Conservation (phyloP, 2,888 invertebrate species). For the Acleris holmiana region DNA sequence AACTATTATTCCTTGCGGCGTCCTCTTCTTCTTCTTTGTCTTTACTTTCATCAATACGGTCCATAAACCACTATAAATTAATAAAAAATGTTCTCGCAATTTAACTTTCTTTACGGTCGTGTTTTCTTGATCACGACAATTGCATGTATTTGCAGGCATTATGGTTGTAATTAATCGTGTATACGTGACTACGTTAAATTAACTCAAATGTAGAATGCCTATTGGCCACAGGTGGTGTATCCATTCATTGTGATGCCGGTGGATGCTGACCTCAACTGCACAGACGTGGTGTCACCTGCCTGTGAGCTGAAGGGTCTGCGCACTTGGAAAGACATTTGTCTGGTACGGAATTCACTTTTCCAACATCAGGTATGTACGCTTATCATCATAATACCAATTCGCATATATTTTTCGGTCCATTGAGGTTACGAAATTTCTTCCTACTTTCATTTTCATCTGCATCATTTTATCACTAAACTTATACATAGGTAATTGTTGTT, state of each 20-base stretch:
- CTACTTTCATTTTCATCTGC: background rate
- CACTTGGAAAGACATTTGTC: slow-evolving; percentile 83
- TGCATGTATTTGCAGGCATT: slow-evolving; percentile 22
- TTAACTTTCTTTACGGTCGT: slow-evolving; percentile 24
- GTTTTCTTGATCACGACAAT: slow-evolving; percentile 25
- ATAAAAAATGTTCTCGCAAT: slow-evolving; percentile 25
- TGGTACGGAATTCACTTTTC: slow-evolving; percentile 81
- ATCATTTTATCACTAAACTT: background rate
- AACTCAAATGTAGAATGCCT: slow-evolving; percentile 38
- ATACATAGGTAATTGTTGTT: slow-evolving; percentile 11
- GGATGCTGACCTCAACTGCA: slow-evolving; percentile 83
- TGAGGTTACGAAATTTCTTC: background rate
- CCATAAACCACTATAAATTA: slow-evolving; percentile 13
- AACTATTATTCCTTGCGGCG: too few relatives aligned
- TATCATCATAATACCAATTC: slow-evolving; percentile 21
- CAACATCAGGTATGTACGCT: slow-evolving; percentile 77
- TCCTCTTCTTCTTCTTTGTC: background rate
- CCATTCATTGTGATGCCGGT: slow-evolving; percentile 85
- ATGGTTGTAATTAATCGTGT: slow-evolving; percentile 23
- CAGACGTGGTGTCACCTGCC: slow-evolving; percentile 83
- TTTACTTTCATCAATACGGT: background rate
- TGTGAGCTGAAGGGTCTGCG: slow-evolving; percentile 82
- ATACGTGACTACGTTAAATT: slow-evolving; percentile 20
- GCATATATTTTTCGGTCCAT: background rate
- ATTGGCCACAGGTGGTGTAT: slow-evolving; percentile 74